Base-by-base conservation (phyloP, 1,140 invertebrate genomes). In the Lerema accius region DNA sequence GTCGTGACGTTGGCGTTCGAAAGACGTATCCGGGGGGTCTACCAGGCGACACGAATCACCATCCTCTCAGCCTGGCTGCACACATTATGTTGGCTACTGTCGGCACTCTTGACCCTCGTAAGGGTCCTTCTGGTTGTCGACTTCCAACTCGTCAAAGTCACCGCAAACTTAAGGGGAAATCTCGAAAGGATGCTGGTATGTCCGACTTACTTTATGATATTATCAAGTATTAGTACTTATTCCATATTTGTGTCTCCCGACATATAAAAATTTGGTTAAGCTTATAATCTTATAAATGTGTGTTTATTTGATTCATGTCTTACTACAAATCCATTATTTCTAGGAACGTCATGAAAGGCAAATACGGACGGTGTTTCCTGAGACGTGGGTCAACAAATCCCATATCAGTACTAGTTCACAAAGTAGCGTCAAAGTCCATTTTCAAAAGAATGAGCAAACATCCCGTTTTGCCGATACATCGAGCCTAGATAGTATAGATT, bases 21-120 rank as follows among this genome's bases (percentile, higher is more conserved):
- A 60, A 72, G 84, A 0, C 80, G 80, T 9, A 87, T 90, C 50
- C 78, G 84, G 4, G 86, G 88, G 1, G 84, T 90, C 2, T 89
- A 88, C 68, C 86, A 88, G 53, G 86, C 79, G 0, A 84, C 69
- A 0, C 61, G 58, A 37, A 74, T 86, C 7, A 89, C 86, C 0
- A 83, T 92, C 13, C 16, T 78, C 0, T 77, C 86, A 0, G 82
- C 83, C 0, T 92, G 91, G 89, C 59, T 91, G 0, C 89, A 91
- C 64, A 91, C 89, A 0, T 7, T 49, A 1, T 89, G 88, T 67
- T 92, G 91, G 91, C 3, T 89, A 0, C 37, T 80, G 0, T 84
- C 87, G 0, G 76, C 85, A 0, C 7, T 85, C 6, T 51, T 91
- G 9, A 69, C 86, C 0, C 17, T 88, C 6, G 55, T 68, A 0